A percentile compares a stretch with the other conserved stretches of the same genome.
These are phyloP conservation scores for Lepilemur septentrionalis DNA, from an alignment of 2,797 vertebrate genomes.

Conservation along the genomic window DNA sequence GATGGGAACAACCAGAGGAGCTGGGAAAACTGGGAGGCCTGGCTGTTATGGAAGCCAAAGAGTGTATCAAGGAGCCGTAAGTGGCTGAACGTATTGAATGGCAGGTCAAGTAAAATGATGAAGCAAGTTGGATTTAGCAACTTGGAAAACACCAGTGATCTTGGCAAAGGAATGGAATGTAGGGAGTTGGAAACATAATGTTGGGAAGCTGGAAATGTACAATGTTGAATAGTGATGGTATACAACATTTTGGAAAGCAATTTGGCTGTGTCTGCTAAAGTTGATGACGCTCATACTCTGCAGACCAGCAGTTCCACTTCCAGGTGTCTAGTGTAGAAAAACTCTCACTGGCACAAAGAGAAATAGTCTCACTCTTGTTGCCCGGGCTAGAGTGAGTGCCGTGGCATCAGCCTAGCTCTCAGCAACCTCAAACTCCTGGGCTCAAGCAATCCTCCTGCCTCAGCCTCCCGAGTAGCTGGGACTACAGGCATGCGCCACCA, in stretches of 20 bases:
- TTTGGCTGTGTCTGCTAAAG: neutral
- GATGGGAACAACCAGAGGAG: too few relatives aligned
- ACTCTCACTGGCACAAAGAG: neutral
- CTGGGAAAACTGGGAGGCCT: neutral
- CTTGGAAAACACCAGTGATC: neutral
- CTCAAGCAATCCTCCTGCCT: too few relatives aligned
- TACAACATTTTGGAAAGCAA: slow-evolving; percentile 1
- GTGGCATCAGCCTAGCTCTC: too few relatives aligned
- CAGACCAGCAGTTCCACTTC: neutral
- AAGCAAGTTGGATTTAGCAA: neutral
- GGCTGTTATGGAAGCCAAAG: neutral
- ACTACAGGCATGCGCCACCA: too few relatives aligned
- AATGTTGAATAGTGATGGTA: neutral
- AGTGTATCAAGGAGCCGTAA: neutral
- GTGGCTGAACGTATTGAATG: neutral
- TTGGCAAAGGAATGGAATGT: slow-evolving; percentile 2
- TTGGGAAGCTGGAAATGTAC: neutral
- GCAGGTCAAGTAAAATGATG: neutral
- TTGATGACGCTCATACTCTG: neutral
- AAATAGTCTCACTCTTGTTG: neutral
- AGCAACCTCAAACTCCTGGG: neutral
- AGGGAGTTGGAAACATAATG: neutral
- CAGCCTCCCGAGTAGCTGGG: too few relatives aligned
- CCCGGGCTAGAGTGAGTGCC: too few relatives aligned
- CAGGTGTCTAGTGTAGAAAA: neutral